Percentiles rank a stretch among this genome's conserved stretches.
phyloP scores from a whole-genome alignment of 2,797 vertebrate genomes.

The Ciconia nigra region DNA sequence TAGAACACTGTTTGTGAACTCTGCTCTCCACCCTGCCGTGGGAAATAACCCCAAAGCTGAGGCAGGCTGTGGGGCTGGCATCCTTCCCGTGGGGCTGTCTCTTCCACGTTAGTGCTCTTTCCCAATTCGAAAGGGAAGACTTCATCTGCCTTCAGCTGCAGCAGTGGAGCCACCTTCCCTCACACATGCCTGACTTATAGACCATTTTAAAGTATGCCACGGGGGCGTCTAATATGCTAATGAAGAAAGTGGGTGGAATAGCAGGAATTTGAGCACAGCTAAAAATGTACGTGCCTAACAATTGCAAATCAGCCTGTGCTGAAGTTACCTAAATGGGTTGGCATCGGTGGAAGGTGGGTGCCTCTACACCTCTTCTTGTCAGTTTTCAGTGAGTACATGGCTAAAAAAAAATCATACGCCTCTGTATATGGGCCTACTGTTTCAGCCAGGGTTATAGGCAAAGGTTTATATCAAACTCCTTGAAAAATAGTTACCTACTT shows the following conservation, averaged over 20 bases:
- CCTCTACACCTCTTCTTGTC: constrained; percentile 62
- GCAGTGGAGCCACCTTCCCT: constrained; percentile 18
- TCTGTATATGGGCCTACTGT: constrained; percentile 42
- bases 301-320: constrained; percentile 67
- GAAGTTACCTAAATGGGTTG: constrained; percentile 65
- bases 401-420: constrained; percentile 41
- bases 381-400: constrained; percentile 32
- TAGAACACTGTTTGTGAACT: not conserved
- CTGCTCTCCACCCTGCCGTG: not conserved
- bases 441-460: constrained; percentile 30
- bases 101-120: not conserved
- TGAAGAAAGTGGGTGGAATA: constrained; percentile 64
- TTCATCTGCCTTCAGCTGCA: constrained; percentile 11
- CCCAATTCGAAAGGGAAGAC: not conserved
- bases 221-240: constrained; percentile 71
- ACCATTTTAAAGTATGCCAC: constrained; percentile 52
- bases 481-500: constrained; percentile 23
- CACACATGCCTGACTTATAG: constrained; percentile 57
- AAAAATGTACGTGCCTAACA: constrained; percentile 65
- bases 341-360: constrained; percentile 56
- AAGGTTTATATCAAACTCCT: constrained; percentile 14
- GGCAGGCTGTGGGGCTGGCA: not conserved
- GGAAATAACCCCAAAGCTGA: not conserved
- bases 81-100: not conserved
- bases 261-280: constrained; percentile 66